phyloP scores from a whole-genome alignment of 2,797 vertebrate species.

The Sebastes minor region DNA sequence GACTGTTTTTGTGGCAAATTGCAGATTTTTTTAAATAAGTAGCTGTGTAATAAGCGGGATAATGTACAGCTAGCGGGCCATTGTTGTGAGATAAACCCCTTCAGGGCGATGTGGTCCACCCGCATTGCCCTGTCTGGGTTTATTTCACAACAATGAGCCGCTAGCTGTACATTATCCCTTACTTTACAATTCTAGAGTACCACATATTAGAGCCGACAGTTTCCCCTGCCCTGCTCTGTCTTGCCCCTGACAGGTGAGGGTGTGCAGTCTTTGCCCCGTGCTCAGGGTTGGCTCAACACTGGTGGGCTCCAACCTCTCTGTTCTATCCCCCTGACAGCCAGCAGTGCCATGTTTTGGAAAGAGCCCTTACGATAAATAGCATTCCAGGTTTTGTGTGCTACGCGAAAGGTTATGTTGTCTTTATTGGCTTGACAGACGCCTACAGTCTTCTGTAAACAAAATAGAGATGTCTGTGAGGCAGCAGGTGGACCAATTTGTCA shows the following conservation, averaged over 20 bases:
- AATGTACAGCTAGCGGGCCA: too few species aligned
- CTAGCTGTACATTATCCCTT: too few species aligned
- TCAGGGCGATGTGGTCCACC: too few species aligned
- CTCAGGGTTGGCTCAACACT: slow-evolving; percentile 9
- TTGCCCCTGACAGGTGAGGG: slow-evolving; percentile 32
- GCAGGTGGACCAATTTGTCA: slow-evolving; percentile 75
- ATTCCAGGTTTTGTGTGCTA: slow-evolving; percentile 67
- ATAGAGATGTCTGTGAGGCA: slow-evolving; percentile 56
- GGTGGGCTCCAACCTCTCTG: slow-evolving; percentile 30
- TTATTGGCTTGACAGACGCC: slow-evolving; percentile 69
- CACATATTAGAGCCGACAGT: not conserved
- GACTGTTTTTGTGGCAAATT: too few species aligned
- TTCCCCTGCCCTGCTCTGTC: not conserved
- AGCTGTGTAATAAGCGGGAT: too few species aligned
- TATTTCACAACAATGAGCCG: too few species aligned
- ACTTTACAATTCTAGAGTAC: too few species aligned
- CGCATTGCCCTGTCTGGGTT: too few species aligned
- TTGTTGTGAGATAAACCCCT: too few species aligned
- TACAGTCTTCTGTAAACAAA: slow-evolving; percentile 67
- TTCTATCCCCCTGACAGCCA: slow-evolving; percentile 32
- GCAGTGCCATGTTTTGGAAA: slow-evolving; percentile 71
- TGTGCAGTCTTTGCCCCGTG: slow-evolving; percentile 25
- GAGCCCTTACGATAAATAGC: slow-evolving; percentile 63
- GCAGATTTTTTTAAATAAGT: too few species aligned
- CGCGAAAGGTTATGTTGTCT: slow-evolving; percentile 70